These are phyloP conservation scores for Cremastobaeus sp. DNA, from an alignment of 2,888 invertebrate species.

Conservation along the genomic window DNA sequence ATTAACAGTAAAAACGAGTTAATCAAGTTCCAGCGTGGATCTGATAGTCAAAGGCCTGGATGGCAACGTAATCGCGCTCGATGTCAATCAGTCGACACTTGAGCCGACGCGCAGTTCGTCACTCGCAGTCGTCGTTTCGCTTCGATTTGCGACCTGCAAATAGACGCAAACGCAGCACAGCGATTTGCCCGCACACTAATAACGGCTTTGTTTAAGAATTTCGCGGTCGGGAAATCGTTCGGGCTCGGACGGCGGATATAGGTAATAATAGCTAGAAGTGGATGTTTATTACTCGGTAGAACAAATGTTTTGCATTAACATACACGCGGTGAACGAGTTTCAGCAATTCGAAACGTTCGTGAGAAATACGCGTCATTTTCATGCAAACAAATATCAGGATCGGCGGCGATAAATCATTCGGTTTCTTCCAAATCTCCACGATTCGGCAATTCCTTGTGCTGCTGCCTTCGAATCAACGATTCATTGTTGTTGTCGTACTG, in stretches of 20 bases:
- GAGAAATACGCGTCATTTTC: no score
- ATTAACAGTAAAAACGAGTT: conserved; percentile 62
- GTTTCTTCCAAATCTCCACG: no score
- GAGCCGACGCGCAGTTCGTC: no score
- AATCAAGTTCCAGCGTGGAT: conserved; percentile 26
- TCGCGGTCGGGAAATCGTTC: conserved; percentile 26
- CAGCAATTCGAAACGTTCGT: no score
- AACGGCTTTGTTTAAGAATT: conserved; percentile 39
- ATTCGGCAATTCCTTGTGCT: no score
- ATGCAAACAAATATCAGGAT: no score
- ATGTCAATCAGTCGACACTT: conserved; percentile 17
- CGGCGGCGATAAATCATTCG: no score
- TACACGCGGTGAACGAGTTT: conserved; percentile 13
- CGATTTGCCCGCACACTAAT: conserved; percentile 11
- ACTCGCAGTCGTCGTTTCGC: no score
- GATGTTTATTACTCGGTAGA: conserved; percentile 24
- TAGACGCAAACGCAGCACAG: conserved; percentile 27
- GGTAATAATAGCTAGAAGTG: conserved; percentile 33
- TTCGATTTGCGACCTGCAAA: conserved; percentile 29
- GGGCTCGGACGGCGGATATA: conserved; percentile 16
- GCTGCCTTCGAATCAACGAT: no score
- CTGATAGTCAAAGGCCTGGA: conserved; percentile 24
- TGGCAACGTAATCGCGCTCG: not conserved
- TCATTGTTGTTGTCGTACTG: no score
- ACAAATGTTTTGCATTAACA: conserved; percentile 37